Base-by-base conservation (phyloP, 2,797 vertebrate species). In the Enoplosus armatus region DNA sequence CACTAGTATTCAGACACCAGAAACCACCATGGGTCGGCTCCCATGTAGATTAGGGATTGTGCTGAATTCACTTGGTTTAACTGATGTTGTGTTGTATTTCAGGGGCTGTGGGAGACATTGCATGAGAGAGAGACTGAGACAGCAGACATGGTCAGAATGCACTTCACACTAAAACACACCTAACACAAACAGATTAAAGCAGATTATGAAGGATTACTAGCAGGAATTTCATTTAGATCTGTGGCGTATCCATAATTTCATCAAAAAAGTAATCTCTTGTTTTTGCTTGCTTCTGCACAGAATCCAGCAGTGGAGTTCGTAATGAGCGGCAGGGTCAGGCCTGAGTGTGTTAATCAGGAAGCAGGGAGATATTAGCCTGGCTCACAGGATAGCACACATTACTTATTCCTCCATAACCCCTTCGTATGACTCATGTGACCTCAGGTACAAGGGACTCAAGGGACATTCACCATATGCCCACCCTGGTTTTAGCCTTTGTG, bases 131-230 rank as follows among this genome's bases (percentile, higher is more conserved):
- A n/a, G 37, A 47, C 41, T 62, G 59, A 74, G 61, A 63, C 58
- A 61, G 61, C 71, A 51, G 64, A 55, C 41, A 80, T 77, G 86
- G 81, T 77, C 67, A 77, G 76, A 82, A 77, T 75, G 48, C 16
- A 79, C 77, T 89, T 89, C 86, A 85, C 86, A 88, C 85, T 77
- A 54, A 87, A 90, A 87, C 70, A 91, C 90, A 92, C 91, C 93
- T 90, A 90, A 93, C 87, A 90, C 82, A 89, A 92, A 86, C 72
- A 89, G 90, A 93, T 90, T 86, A 89, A 82, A 91, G 71, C 74
- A 90, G 92, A 94, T 90, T 86, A 92, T 77, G 71, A 47, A 68
- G 91, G 94, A 95, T 95, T 95, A 93, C 80, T 63, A 45, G 83
- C 70, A 81, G 62, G 78, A 86, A 72, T 72, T 83, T 87, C 56